Percentiles rank a stretch among this genome's conserved stretches.
Evolutionary conservation across 2,888 invertebrate genomes (phyloP).

Genomic region (Helleia helle): DNA sequence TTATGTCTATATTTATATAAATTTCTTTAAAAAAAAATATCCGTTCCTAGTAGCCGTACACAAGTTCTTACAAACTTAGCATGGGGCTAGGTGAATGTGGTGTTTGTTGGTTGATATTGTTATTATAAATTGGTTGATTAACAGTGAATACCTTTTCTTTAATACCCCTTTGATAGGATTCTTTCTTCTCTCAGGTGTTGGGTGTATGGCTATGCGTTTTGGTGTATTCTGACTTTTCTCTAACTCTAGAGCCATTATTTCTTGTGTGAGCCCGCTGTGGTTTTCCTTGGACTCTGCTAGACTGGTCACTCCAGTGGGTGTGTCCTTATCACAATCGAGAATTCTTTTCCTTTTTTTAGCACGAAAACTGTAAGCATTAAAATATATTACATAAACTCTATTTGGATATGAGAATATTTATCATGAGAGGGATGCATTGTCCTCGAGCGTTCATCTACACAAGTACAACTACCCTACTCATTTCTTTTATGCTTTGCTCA

Average conservation of each 20-base stretch:
- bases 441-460: too few relatives aligned
- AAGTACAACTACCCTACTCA: too few relatives aligned
- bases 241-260: conserved; percentile 78
- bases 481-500: too few relatives aligned
- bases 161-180: conserved; percentile 75
- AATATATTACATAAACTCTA: too few relatives aligned
- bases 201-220: conserved; percentile 71
- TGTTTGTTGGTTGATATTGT: too few relatives aligned
- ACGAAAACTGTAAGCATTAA: conserved; percentile 43
- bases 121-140: not conserved
- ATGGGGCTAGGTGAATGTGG: too few relatives aligned
- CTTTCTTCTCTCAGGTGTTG: conserved; percentile 61
- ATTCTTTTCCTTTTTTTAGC: conserved; percentile 76
- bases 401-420: too few relatives aligned
- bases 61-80: too few relatives aligned
- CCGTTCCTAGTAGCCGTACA: too few relatives aligned
- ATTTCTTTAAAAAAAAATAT: too few relatives aligned
- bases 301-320: conserved; percentile 57
- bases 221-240: conserved; percentile 81
- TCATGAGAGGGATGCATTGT: too few relatives aligned
- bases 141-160: conserved; percentile 75
- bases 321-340: conserved; percentile 61
- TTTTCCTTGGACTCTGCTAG: conserved; percentile 54
- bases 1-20: too few relatives aligned
- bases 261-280: conserved; percentile 80